Base-by-base conservation (phyloP, 2,113 vertebrate genomes). In the Gymnocephalus cernua region DNA sequence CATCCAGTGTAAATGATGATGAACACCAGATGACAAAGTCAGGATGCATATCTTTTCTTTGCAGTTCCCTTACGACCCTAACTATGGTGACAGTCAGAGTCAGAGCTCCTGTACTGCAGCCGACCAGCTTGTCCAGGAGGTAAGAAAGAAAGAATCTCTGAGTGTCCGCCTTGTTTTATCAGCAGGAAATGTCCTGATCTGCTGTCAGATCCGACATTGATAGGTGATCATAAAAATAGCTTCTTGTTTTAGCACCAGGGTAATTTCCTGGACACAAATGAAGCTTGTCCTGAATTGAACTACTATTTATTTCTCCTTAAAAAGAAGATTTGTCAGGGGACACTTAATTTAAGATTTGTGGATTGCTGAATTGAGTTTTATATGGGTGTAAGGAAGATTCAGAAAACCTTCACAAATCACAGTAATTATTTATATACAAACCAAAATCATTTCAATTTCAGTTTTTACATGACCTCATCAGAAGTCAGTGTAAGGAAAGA, bases 111-210 rank as follows among this genome's bases (percentile, higher is more conserved):
- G 25, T n/a, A 59, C 82, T 1, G 95, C 95, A 25, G 95, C 95
- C 1, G 92, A 95, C 84, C 92, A 92, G 80, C 95, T 98, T 18
- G 93, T 98, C 64, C 95, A 94, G 47, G 93, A 99, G 96, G 97
- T 98, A 87, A 93, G 88, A 18, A 32, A 73, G 64, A 27, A 64
- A 61, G 25, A 18, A 41, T 23, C 23, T 61, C 53, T 57, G 25
- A 50, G 47, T n/a, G 19, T 8, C 27, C 53, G 9, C 6, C n/a
- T 0, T 25, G 35, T 51, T 50, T n/a, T 50, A 48, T 59, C 64
- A 41, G 63, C 62, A 41, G 70, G n/a, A 29, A 44, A 56, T 63
- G 21, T 54, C 53, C 47, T 32, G 47, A 50, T 61, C 12, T 19
- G 29, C 25, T 45, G 27, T 61, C 16, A 35, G 44, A 80, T 66